Conservation (phyloP, 2,113 vertebrate genomes). For the Callaeas wilsoni region DNA sequence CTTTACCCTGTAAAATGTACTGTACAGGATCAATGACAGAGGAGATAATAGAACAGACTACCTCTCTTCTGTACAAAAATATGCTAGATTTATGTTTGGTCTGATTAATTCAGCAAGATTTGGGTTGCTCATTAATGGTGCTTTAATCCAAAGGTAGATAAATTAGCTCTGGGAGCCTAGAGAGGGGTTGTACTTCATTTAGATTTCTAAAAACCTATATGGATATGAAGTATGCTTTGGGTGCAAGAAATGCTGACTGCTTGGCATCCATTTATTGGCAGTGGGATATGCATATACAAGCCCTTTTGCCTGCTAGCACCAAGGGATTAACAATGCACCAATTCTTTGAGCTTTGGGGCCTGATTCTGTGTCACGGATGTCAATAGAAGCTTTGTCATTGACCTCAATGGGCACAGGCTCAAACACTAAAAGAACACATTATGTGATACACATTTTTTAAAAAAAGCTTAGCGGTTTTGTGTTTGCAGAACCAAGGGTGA, state of each 20-base stretch:
- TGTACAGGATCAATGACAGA: background rate
- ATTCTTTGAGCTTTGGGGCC: conserved; percentile 38
- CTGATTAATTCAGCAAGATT: background rate
- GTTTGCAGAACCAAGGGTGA: background rate
- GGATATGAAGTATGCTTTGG: background rate
- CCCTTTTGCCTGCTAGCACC: background rate
- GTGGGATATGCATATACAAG: background rate
- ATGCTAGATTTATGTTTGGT: background rate
- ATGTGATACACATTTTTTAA: background rate
- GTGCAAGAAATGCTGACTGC: background rate
- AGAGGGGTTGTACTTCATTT: background rate
- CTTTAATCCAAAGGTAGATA: background rate
- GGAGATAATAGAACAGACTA: background rate
- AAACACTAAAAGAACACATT: conserved; percentile 46
- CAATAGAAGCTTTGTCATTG: conserved; percentile 62
- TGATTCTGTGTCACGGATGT: conserved; percentile 23
- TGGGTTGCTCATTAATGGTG: background rate
- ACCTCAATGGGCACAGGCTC: conserved; percentile 34
- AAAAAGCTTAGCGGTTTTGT: background rate
- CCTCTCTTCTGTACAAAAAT: background rate
- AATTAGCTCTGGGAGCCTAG: background rate
- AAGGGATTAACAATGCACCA: conserved; percentile 33
- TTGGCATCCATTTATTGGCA: background rate
- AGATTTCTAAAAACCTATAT: background rate
- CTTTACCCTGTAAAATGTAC: conserved; percentile 34